phyloP scores from a whole-genome alignment of 2,113 vertebrate species.

The Pachyramphus minor region DNA sequence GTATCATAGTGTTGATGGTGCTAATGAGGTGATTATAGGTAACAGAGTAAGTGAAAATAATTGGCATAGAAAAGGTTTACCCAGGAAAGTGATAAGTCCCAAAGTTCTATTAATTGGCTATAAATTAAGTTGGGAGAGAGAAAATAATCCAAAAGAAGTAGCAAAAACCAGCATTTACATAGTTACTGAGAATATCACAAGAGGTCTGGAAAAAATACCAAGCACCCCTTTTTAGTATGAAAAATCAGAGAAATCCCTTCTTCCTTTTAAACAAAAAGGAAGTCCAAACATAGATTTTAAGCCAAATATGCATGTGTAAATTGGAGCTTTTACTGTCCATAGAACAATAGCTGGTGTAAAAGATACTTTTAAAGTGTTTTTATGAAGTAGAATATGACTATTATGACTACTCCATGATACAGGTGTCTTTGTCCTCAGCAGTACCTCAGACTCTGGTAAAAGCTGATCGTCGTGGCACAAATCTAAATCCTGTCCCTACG shows the following conservation, averaged over 20 bases:
- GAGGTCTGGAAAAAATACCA: neutral
- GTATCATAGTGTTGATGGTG: neutral
- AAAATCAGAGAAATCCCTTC: neutral
- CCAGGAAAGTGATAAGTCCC: neutral
- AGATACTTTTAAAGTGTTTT: neutral
- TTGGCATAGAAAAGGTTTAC: neutral
- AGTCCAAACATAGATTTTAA: neutral
- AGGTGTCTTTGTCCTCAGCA: neutral
- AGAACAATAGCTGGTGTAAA: neutral
- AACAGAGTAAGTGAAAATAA: neutral
- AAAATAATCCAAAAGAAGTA: neutral
- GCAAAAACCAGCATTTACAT: neutral
- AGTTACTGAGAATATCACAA: neutral
- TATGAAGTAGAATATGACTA: neutral
- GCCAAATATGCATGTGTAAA: neutral
- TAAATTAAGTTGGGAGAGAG: neutral
- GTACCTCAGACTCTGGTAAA: neutral
- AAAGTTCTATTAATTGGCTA: neutral
- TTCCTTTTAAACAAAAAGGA: neutral
- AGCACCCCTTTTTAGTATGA: neutral
- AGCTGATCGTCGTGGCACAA: neutral
- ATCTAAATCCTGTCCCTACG: neutral
- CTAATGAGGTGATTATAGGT: neutral
- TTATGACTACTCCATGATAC: neutral
- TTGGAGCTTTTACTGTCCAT: neutral